Conservation (phyloP, 2,113 vertebrate species). For the Myocastor coypus region DNA sequence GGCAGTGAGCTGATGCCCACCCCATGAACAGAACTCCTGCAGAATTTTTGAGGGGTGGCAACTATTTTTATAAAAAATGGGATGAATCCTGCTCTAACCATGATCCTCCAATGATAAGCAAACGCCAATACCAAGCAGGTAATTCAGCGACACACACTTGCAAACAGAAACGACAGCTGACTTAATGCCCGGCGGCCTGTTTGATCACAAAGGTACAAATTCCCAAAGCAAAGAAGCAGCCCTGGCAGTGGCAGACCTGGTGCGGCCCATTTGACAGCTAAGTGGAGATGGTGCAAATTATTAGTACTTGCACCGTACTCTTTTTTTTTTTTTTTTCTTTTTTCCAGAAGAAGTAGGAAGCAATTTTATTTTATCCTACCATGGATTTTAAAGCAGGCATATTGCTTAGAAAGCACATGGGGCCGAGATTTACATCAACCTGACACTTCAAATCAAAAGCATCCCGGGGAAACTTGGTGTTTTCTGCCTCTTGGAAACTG, state of each 20-base stretch:
- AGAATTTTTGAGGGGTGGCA: neutral
- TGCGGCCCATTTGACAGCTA: constrained; percentile 11
- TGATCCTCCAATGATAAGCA: neutral
- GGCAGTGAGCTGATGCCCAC: neutral
- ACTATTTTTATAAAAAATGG: neutral
- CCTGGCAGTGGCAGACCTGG: neutral
- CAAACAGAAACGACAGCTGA: neutral
- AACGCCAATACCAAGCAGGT: neutral
- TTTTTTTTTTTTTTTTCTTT: constrained; percentile 14
- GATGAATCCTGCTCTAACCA: neutral
- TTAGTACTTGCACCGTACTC: constrained; percentile 42
- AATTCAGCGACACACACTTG: neutral
- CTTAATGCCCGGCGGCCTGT: neutral
- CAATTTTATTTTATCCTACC: constrained; percentile 37
- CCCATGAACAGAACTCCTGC: neutral
- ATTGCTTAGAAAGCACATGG: neutral
- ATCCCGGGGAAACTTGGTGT: neutral
- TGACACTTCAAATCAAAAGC: constrained; percentile 32
- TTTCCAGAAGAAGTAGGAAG: neutral
- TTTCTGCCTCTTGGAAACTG: neutral
- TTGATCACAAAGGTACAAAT: neutral
- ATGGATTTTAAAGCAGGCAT: constrained; percentile 46
- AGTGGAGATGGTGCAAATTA: constrained; percentile 45
- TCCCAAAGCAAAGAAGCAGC: neutral
- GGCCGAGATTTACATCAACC: constrained; percentile 24